A percentile compares a stretch with the other conserved stretches of the same genome.
These are phyloP conservation scores for Falcaria lacertinaria DNA, from an alignment of 2,888 invertebrate genomes.

Conservation along the genomic window DNA sequence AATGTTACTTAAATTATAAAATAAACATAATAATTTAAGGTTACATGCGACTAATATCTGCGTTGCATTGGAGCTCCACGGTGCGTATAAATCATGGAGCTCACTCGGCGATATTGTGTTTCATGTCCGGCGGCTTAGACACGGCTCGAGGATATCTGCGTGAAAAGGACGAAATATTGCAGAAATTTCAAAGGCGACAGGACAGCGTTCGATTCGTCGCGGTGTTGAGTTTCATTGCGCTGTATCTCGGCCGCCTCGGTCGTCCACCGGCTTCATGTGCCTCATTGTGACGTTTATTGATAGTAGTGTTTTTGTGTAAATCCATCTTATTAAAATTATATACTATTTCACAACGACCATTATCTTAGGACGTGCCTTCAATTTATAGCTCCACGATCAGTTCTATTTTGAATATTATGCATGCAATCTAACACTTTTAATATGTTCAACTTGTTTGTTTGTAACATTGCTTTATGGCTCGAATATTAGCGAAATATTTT, in stretches of 20 bases:
- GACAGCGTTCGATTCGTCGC: slow-evolving; percentile 76
- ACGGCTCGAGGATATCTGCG: slow-evolving; percentile 72
- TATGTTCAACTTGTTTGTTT: too few species aligned
- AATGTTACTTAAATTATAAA: not conserved
- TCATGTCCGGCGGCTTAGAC: slow-evolving; percentile 76
- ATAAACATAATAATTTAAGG: slow-evolving; percentile 43
- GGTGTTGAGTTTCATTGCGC: slow-evolving; percentile 78
- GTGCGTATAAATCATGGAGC: slow-evolving; percentile 72
- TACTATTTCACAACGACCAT: slow-evolving; percentile 39
- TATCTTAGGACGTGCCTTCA: slow-evolving; percentile 33
- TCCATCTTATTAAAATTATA: slow-evolving; percentile 55
- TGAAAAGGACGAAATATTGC: slow-evolving; percentile 79
- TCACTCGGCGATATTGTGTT: slow-evolving; percentile 74
- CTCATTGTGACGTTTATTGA: slow-evolving; percentile 59
- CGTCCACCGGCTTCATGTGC: slow-evolving; percentile 55
- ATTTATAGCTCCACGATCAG: slow-evolving; percentile 36
- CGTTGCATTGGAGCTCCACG: slow-evolving; percentile 39
- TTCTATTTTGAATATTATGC: slow-evolving; percentile 33
- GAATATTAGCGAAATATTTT: too few species aligned
- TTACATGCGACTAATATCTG: slow-evolving; percentile 57
- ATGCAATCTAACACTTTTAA: too few species aligned
- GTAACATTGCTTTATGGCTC: not conserved
- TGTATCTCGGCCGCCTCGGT: slow-evolving; percentile 50
- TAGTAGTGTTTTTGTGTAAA: slow-evolving; percentile 58
- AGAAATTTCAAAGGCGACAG: slow-evolving; percentile 77